Percentiles rank a stretch among this genome's conserved stretches.
Conservation (phyloP, 2,113 vertebrate genomes). For the Cranoglanis bouderius region DNA sequence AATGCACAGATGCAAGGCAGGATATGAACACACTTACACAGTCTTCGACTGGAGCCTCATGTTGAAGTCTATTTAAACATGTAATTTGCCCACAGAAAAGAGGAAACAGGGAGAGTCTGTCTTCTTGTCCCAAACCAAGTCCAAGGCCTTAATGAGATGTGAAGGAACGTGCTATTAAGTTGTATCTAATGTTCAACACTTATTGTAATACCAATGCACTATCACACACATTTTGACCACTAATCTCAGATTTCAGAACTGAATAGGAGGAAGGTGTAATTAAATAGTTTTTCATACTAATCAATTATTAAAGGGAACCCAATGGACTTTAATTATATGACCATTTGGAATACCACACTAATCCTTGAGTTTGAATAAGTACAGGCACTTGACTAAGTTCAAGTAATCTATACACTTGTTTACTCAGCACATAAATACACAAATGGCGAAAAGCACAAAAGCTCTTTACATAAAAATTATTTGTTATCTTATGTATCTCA, state of each 20-base stretch:
- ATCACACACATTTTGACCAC: neutral
- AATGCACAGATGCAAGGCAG: slow-evolving; percentile 26
- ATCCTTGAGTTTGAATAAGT: neutral
- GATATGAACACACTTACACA: slow-evolving; percentile 41
- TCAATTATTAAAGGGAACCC: neutral
- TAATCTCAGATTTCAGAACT: neutral
- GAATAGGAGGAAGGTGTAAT: neutral
- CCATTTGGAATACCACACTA: neutral
- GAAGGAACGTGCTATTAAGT: neutral
- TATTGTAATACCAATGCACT: neutral
- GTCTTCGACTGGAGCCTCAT: slow-evolving; percentile 10
- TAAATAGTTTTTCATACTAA: neutral
- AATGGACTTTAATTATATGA: neutral
- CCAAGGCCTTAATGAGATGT: neutral
- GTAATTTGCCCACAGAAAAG: slow-evolving; percentile 27
- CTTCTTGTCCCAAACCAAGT: slow-evolving; percentile 5
- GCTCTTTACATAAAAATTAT: slow-evolving; percentile 39
- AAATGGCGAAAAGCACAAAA: slow-evolving; percentile 37
- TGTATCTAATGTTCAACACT: neutral
- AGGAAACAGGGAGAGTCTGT: slow-evolving; percentile 27
- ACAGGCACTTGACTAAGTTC: neutral
- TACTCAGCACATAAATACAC: slow-evolving; percentile 26
- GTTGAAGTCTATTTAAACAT: slow-evolving; percentile 31
- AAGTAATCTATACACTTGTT: slow-evolving; percentile 3
- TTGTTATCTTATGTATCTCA: slow-evolving; percentile 49